Evolutionary conservation across 2,888 invertebrate genomes (phyloP), one percentile per base, ranked within the genome.

Genomic region (Limnephilus rhombicus): DNA sequence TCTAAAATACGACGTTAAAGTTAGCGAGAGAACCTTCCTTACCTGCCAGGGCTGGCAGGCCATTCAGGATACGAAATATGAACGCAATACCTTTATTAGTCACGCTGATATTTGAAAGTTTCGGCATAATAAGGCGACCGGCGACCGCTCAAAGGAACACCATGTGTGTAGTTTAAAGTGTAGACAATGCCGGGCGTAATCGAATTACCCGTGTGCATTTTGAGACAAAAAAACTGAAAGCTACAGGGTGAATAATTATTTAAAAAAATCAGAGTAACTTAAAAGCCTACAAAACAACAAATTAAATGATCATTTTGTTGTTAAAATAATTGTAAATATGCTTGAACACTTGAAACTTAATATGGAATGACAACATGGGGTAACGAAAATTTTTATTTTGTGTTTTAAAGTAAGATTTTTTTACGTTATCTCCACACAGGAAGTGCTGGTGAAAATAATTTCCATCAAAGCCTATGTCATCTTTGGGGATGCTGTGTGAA

Each of bases 131-230:
- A 68, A 13, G 82, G 82, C 31, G 82, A 68, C 13, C 4, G 82
- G 82, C 82, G 82, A n/a, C 82, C 31, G 29, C 31, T 29, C 31
- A 31, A 31, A 82, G 82, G 31, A 29, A 29, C 82, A 31, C 82
- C 82, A 82, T 82, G 82, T 82, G 82, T 82, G 29, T 29, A 31
- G 31, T 31, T 31, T 31, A 82, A 31, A 31, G 31, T 82, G 29
- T 82, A 82, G 82, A 82, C 82, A 82, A 82, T 82, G 29, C 82
- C 82, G 24, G 9, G 7, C 31, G 82, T 31, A 82, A 82, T 82
- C 82, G 82, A 82, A 82, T 82, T 82, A 82, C 82, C n/a, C 29
- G 13, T 82, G 53, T 68, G 82, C 82, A 82, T 82, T 82, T 15
- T 29, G 13, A 82, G 82, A 68, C 53, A 18, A 5, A 68, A 24